These are phyloP conservation scores for Chelidonichthys spinosus DNA, from an alignment of 2,797 vertebrate genomes.

Conservation along the genomic window DNA sequence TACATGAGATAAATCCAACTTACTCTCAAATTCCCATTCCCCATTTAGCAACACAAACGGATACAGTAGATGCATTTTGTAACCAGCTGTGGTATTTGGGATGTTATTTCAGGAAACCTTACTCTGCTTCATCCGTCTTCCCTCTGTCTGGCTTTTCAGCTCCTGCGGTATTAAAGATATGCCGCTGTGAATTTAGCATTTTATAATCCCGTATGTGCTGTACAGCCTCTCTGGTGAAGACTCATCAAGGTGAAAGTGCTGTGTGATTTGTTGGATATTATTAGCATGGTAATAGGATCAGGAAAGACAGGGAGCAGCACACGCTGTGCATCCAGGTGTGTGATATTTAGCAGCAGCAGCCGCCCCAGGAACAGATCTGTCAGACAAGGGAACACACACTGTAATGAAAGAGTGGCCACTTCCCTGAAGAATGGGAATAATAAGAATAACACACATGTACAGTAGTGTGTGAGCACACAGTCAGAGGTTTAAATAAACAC, in stretches of 20 bases:
- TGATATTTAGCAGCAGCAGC: slow-evolving; percentile 68
- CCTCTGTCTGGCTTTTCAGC: slow-evolving; percentile 36
- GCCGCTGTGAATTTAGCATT: slow-evolving; percentile 53
- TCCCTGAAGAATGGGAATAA: slow-evolving; percentile 69
- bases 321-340: slow-evolving; percentile 75
- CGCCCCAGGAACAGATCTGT: slow-evolving; percentile 63
- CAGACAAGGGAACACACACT: slow-evolving; percentile 57
- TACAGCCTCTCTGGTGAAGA: slow-evolving; percentile 36
- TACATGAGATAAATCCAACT: neutral
- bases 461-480: slow-evolving; percentile 45
- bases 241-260: slow-evolving; percentile 63
- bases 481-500: slow-evolving; percentile 21
- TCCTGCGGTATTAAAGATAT: slow-evolving; percentile 42
- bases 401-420: slow-evolving; percentile 59
- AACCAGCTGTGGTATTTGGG: slow-evolving; percentile 33
- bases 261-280: slow-evolving; percentile 64
- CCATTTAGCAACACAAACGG: slow-evolving; percentile 14
- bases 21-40: neutral
- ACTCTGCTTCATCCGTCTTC: slow-evolving; percentile 38
- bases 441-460: slow-evolving; percentile 59
- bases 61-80: slow-evolving; percentile 20
- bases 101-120: slow-evolving; percentile 40
- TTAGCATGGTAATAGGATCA: slow-evolving; percentile 61
- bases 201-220: slow-evolving; percentile 57
- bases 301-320: slow-evolving; percentile 37